A percentile compares a stretch with the other conserved stretches of the same genome.
Evolutionary conservation across 2,888 invertebrate genomes (phyloP).

Genomic region (Leucania comma): DNA sequence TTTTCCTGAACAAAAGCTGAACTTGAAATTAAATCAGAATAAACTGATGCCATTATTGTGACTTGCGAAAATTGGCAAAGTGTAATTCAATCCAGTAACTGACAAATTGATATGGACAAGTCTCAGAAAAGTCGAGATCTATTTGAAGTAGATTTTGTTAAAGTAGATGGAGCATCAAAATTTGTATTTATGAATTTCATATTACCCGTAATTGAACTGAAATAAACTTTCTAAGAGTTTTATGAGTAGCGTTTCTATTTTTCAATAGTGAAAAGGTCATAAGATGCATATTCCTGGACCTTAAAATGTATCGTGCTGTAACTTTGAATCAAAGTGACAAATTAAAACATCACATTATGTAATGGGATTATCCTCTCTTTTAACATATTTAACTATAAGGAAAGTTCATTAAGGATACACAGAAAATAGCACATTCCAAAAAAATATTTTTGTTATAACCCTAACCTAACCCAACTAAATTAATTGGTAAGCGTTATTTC

Average conservation of each 20-base stretch:
- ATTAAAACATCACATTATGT: not conserved
- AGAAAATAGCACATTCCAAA: not conserved
- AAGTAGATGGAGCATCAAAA: slow-evolving; percentile 24
- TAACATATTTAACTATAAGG: not conserved
- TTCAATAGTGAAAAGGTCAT: slow-evolving; percentile 10
- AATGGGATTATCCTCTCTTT: not conserved
- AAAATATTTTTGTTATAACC: not conserved
- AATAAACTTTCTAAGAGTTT: slow-evolving; percentile 4
- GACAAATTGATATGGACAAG: slow-evolving; percentile 53
- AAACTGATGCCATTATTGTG: slow-evolving; percentile 53
- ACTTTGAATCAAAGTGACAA: not conserved
- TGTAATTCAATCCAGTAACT: slow-evolving; percentile 52
- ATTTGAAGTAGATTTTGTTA: slow-evolving; percentile 10
- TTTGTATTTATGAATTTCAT: slow-evolving; percentile 4
- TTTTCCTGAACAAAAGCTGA: slow-evolving; percentile 40
- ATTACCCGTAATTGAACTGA: not conserved
- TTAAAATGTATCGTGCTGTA: not conserved
- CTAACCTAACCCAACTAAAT: not conserved
- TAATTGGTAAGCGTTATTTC: not conserved
- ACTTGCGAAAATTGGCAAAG: slow-evolving; percentile 53
- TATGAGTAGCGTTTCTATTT: slow-evolving; percentile 11
- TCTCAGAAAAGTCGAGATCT: slow-evolving; percentile 3
- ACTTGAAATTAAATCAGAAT: slow-evolving; percentile 42
- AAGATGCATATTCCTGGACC: not conserved
- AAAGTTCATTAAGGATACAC: not conserved